Evolutionary conservation across 2,113 vertebrate genomes (phyloP).

Genomic region (Melanerpes formicivorus): DNA sequence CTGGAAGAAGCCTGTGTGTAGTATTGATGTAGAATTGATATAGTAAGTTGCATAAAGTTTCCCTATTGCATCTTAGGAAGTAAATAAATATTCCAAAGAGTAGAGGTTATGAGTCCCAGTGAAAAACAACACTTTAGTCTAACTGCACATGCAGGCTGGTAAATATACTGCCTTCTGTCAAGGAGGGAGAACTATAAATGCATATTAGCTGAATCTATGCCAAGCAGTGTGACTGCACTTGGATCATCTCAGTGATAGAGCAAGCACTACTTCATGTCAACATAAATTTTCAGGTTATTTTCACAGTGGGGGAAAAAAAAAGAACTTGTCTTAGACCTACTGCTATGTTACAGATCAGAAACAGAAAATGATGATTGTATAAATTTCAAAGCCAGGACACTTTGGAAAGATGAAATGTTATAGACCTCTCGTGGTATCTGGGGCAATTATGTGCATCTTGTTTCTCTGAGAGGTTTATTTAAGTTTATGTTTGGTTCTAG

Average conservation of each 20-base stretch:
- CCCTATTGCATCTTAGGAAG: slow-evolving; percentile 31
- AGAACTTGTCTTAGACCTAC: neutral
- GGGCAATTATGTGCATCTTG: slow-evolving; percentile 1
- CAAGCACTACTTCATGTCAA: slow-evolving; percentile 33
- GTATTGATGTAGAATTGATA: slow-evolving; percentile 25
- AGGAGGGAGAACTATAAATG: slow-evolving; percentile 53
- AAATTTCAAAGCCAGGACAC: neutral
- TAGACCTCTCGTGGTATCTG: neutral
- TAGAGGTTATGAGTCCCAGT: slow-evolving; percentile 51
- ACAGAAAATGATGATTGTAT: slow-evolving; percentile 21
- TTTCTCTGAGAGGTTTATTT: slow-evolving; percentile 19
- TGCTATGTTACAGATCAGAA: neutral
- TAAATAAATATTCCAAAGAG: slow-evolving; percentile 56
- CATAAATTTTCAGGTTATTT: slow-evolving; percentile 54
- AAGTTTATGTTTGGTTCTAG: slow-evolving; percentile 1
- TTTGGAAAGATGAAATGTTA: slow-evolving; percentile 3
- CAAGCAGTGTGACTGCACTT: slow-evolving; percentile 33
- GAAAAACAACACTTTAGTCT: slow-evolving; percentile 51
- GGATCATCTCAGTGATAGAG: slow-evolving; percentile 13
- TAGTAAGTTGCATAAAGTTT: slow-evolving; percentile 44
- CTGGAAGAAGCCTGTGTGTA: neutral
- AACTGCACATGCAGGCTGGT: slow-evolving; percentile 39
- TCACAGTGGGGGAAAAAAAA: neutral
- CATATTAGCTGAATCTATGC: slow-evolving; percentile 50
- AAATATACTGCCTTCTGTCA: slow-evolving; percentile 57